Base-by-base conservation (phyloP, 1,140 invertebrate species). In the Bilobella aurantiaca region DNA sequence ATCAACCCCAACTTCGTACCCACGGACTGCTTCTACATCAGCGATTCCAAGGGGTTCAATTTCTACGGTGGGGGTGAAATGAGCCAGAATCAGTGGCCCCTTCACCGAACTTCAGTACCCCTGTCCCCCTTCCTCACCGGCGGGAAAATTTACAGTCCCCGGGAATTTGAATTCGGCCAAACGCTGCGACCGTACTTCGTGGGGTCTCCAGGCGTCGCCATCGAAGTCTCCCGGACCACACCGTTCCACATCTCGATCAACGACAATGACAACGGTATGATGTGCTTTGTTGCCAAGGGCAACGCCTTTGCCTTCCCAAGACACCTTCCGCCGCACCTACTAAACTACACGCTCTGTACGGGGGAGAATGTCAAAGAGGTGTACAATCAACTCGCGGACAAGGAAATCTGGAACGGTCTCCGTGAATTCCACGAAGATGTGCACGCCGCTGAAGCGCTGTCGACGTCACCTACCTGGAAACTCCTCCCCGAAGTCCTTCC, bases 281-380 rank as follows among this genome's bases (percentile, higher is more conserved):
- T 92, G 57, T 92, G 88, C 69, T 74, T 91, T 0, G 83, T 85
- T 74, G 87, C 88, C 0, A 82, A 84, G 73, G 83, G 86, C 69
- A 87, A 90, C 69, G 82, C 85, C 23, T 89, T 91, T 16, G 85
- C 83, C 0, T 76, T 5, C 28, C 59, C 58, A 59, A 34, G 23
- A 27, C 16, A 31, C 80, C 2, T 71, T 81, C 8, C 23, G 14
- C 56, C 57, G 28, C 84, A 88, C 0, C 82, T 86, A 66, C 76
- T 94, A 65, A 89, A 87, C 63, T 94, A 94, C 71, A 88, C 89
- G 34, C 87, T 94, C 37, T 94, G 91, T 72, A 87, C 87, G 0
- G 85, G 86, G 0, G 84, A 88, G 71, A 86, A 89, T 31, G 37
- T 72, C 27, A 30, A 46, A 21, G 70, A 65, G 16, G 61, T 65